Conservation (phyloP, 2,888 invertebrate species). For the Hypomecis punctinalis region DNA sequence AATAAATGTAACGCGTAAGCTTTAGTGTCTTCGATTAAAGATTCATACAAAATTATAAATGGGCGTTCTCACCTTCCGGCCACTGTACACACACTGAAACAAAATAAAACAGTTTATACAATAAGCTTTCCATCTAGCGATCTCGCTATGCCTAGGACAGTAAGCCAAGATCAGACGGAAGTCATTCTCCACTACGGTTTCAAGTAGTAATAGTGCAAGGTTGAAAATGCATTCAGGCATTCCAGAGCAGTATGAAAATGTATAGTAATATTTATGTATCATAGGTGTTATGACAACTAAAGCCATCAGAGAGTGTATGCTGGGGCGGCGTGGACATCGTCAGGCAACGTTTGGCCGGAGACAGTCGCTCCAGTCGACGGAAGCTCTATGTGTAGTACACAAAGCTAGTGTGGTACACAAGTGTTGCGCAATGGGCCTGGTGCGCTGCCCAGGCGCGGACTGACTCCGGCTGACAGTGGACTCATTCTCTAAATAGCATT, state of each 20-base stretch:
- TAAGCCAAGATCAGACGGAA: conserved; percentile 70
- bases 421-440: conserved; percentile 33
- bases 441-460: conserved; percentile 50
- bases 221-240: conserved; percentile 73
- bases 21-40: conserved; percentile 61
- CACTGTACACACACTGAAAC: conserved; percentile 96
- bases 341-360: conserved; percentile 71
- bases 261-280: conserved; percentile 26
- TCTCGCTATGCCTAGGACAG: conserved; percentile 62
- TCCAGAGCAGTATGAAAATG: conserved; percentile 49
- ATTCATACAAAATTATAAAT: conserved; percentile 52
- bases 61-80: conserved; percentile 91
- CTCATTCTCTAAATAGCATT: conserved; percentile 81
- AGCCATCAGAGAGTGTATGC: conserved; percentile 25
- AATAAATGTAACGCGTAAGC: conserved; percentile 76
- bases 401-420: conserved; percentile 25
- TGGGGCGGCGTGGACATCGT: conserved; percentile 44
- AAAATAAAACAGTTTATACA: conserved; percentile 65
- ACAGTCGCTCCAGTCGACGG: conserved; percentile 54
- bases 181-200: conserved; percentile 77
- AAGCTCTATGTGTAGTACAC: conserved; percentile 30
- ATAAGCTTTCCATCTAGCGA: conserved; percentile 20
- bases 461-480: conserved; percentile 75
- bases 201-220: conserved; percentile 74
- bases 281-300: conserved; percentile 29